Conservation (phyloP, 2,113 vertebrate genomes). For the Pseudopipra pipra region DNA sequence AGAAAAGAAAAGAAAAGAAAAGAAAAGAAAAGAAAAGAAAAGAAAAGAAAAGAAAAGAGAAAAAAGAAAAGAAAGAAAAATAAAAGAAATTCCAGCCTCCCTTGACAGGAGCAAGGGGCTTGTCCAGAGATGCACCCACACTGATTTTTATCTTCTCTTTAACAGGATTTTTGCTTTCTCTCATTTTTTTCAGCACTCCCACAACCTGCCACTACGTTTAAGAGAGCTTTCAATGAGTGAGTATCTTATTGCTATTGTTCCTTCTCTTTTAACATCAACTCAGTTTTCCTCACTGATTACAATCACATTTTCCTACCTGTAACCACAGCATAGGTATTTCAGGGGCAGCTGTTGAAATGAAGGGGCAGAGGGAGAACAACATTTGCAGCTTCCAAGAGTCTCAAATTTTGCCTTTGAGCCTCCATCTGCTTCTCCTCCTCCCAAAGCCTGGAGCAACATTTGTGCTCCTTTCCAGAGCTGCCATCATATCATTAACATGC, state of each 20-base stretch:
- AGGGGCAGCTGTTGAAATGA: fast-evolving
- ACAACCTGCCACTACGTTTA: fast-evolving
- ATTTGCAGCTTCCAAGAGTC: neutral
- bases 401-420: neutral
- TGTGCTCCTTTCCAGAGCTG: neutral
- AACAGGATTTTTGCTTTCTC: fast-evolving
- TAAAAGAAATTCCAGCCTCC: fast-evolving
- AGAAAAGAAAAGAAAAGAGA: no score
- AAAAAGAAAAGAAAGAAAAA: no score
- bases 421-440: neutral
- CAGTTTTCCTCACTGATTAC: fast-evolving
- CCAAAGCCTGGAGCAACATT: neutral
- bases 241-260: fast-evolving
- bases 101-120: fast-evolving
- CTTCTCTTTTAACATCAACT: neutral
- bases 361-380: fast-evolving
- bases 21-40: neutral
- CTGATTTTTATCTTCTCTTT: fast-evolving
- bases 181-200: fast-evolving
- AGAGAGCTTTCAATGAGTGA: neutral
- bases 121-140: fast-evolving
- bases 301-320: neutral
- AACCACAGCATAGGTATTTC: fast-evolving
- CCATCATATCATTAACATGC: neutral
- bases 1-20: neutral